Evolutionary conservation across 2,113 vertebrate genomes (phyloP).

Genomic region (Xerus inauris): DNA sequence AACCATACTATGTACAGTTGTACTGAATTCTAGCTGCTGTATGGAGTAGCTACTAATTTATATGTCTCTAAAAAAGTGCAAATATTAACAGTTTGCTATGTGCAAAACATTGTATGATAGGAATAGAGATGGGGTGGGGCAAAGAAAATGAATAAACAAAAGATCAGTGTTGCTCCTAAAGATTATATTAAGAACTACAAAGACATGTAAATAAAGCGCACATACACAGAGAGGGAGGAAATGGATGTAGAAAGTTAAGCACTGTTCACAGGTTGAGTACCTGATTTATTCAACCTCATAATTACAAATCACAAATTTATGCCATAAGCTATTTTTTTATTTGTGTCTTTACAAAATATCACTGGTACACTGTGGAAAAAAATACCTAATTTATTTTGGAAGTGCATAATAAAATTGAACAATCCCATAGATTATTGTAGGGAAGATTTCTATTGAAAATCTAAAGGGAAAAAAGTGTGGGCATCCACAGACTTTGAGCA

Average conservation of each 20-base stretch:
- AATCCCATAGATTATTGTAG: not conserved
- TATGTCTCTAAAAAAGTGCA: not conserved
- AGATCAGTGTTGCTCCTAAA: not conserved
- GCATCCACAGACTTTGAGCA: not conserved
- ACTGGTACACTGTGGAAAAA: not conserved
- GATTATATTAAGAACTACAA: not conserved
- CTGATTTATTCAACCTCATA: not conserved
- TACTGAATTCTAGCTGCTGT: not conserved
- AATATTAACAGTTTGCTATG: not conserved
- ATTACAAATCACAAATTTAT: not conserved
- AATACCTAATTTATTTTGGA: constrained; percentile 14
- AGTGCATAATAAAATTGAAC: not conserved
- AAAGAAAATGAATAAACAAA: not conserved
- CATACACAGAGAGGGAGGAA: not conserved
- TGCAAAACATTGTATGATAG: not conserved
- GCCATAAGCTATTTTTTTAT: not conserved
- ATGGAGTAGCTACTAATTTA: not conserved
- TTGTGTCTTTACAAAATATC: not conserved
- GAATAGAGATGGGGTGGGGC: not conserved
- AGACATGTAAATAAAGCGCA: not conserved
- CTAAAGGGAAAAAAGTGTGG: not conserved
- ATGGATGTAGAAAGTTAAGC: not conserved
- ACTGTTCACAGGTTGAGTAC: not conserved
- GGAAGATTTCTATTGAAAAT: not conserved
- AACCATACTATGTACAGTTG: not conserved